Conservation (phyloP, 2,888 invertebrate species). For the Dynastes maya region DNA sequence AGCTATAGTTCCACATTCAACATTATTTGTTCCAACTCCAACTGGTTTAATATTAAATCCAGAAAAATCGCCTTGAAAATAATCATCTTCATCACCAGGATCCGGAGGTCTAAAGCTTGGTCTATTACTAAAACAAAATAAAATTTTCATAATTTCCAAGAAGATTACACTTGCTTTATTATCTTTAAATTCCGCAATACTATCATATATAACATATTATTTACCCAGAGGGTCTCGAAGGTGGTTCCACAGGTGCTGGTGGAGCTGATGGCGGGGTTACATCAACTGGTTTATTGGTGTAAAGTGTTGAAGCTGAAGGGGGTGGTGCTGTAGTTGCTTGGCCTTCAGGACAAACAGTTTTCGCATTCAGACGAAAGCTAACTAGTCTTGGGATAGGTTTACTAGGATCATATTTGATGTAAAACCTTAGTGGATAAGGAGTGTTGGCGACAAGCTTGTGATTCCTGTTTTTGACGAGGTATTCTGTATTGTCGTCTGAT, state of each 20-base stretch:
- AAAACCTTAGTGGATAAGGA: constrained; percentile 74
- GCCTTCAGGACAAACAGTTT: constrained; percentile 72
- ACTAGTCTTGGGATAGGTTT: constrained; percentile 71
- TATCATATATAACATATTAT: not conserved
- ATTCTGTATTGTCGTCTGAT: constrained; percentile 75
- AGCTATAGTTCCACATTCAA: constrained; percentile 64
- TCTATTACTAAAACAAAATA: constrained; percentile 11
- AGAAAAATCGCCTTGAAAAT: constrained; percentile 63
- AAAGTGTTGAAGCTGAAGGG: not conserved
- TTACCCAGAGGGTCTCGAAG: not conserved
- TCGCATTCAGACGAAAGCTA: constrained; percentile 74
- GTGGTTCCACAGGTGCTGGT: constrained; percentile 10
- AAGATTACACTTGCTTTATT: not conserved
- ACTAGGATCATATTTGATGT: constrained; percentile 75
- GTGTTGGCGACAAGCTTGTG: constrained; percentile 75
- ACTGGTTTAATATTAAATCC: constrained; percentile 53
- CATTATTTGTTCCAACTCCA: constrained; percentile 50
- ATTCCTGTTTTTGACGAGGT: constrained; percentile 75
- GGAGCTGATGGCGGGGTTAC: constrained; percentile 4
- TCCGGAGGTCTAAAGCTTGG: constrained; percentile 26
- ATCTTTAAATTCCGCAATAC: not conserved
- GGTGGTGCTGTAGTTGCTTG: not conserved
- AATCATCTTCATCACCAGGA: constrained; percentile 61
- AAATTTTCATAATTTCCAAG: not conserved
- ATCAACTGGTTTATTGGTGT: not conserved